Percentiles rank a stretch among this genome's conserved stretches.
These are phyloP conservation scores for Megaceryle maxima DNA, from an alignment of 2,113 vertebrate genomes.

Conservation along the genomic window DNA sequence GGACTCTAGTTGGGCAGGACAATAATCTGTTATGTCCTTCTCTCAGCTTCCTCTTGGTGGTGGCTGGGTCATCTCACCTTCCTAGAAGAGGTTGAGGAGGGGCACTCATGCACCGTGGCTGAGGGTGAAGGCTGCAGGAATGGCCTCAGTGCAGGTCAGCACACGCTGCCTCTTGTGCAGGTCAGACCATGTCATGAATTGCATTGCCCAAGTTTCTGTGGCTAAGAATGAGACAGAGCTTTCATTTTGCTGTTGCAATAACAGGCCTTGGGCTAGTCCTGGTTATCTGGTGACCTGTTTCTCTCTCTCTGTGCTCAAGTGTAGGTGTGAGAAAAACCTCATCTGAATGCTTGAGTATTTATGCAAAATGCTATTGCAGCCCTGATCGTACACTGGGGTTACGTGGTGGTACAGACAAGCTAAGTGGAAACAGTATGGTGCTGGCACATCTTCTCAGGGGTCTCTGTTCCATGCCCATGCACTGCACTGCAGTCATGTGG, in stretches of 20 bases:
- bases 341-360: neutral
- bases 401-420: no score
- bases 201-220: neutral
- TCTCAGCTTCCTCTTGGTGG: neutral
- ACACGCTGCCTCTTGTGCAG: neutral
- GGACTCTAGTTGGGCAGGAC: neutral
- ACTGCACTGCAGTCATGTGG: neutral
- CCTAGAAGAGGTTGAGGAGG: neutral
- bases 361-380: neutral
- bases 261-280: neutral
- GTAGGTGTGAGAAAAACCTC: neutral
- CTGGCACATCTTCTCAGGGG: neutral
- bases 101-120: fast-evolving
- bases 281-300: neutral
- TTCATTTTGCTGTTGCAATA: conserved; percentile 24
- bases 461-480: neutral
- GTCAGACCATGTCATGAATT: neutral
- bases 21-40: neutral
- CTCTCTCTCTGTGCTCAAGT: neutral
- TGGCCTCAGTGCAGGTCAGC: neutral
- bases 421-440: neutral
- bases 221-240: neutral
- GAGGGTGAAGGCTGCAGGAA: neutral
- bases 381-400: neutral
- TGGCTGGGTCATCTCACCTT: neutral